Evolutionary conservation across 2,113 vertebrate genomes (phyloP), one percentile per base, ranked within the genome.

Genomic region (Macrotis lagotis): DNA sequence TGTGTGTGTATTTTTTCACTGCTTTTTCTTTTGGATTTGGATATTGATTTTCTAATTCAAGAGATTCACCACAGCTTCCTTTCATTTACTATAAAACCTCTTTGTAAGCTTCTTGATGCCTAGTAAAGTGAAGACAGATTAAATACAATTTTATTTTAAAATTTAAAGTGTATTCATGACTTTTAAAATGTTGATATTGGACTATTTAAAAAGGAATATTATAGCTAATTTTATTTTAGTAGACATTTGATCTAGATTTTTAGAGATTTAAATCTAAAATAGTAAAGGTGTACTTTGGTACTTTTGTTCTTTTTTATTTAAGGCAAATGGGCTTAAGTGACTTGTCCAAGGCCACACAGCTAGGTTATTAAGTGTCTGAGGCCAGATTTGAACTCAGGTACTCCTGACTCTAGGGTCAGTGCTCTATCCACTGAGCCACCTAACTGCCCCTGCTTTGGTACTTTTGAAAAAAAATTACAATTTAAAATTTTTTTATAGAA

Each of bases 131-230:
- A 74, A n/a, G 66, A 94, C 22, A 47, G 51, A 24, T 66, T 96
- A 90, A 49, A 88, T 95, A 24, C 52, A 55, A 52, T 90, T 92
- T 95, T 94, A 89, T 74, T 91, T 90, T 53, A 59, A 47, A 48
- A 90, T 2, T 93, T 49, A 95, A 93, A 89, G 47, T 52, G 88
- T 95, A 52, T 83, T 48, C 88, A 0, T 50, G 94, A 24, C 25
- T 48, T 11, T 90, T 91, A 90, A 50, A 37, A 94, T 91, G 25
- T 50, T 94, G 4, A 19, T 92, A 48, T 59, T 96, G 94, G 16
- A 83, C 55, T 92, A 83, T 66, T 52, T 22, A 95, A 53, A 9
- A 92, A 51, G 31, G 47, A 89, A 44, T 95, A 52, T 91, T 53
- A 91, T 92, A 91, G 44, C 37, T 91, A 74, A 50, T 74, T 66